A percentile compares a stretch with the other conserved stretches of the same genome.
Conservation (phyloP, 2,888 invertebrate species). For the Bhutanitis thaidina region DNA sequence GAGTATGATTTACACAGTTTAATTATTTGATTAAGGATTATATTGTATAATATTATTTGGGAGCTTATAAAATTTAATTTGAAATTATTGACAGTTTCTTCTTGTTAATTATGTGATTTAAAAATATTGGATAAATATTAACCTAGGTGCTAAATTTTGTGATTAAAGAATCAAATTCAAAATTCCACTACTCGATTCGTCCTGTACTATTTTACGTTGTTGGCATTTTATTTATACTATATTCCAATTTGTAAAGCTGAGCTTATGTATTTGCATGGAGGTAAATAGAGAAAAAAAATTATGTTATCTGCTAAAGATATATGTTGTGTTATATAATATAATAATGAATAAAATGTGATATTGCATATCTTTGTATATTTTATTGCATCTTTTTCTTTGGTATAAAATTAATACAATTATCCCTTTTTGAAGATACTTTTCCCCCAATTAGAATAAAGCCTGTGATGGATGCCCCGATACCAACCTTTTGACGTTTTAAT, state of each 20-base stretch:
- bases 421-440: too few species aligned
- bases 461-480: too few species aligned
- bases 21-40: not conserved
- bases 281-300: constrained; percentile 46
- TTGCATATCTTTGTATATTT: constrained; percentile 40
- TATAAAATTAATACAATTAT: too few species aligned
- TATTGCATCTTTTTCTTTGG: constrained; percentile 1
- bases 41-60: not conserved
- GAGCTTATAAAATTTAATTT: too few species aligned
- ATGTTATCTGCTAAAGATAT: constrained; percentile 69
- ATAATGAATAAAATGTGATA: constrained; percentile 77
- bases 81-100: too few species aligned
- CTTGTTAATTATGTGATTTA: too few species aligned
- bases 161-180: constrained; percentile 23
- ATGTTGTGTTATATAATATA: constrained; percentile 71
- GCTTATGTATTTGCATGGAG: constrained; percentile 52
- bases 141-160: constrained; percentile 17
- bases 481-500: too few species aligned
- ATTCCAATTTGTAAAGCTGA: constrained; percentile 65
- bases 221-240: constrained; percentile 69
- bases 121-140: not conserved
- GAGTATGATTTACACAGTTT: too few species aligned
- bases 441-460: too few species aligned
- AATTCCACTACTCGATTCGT: constrained; percentile 43
- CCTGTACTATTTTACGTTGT: constrained; percentile 48